Base-by-base conservation (phyloP, 1,140 invertebrate species). In the Aporrectodea caliginosa region DNA sequence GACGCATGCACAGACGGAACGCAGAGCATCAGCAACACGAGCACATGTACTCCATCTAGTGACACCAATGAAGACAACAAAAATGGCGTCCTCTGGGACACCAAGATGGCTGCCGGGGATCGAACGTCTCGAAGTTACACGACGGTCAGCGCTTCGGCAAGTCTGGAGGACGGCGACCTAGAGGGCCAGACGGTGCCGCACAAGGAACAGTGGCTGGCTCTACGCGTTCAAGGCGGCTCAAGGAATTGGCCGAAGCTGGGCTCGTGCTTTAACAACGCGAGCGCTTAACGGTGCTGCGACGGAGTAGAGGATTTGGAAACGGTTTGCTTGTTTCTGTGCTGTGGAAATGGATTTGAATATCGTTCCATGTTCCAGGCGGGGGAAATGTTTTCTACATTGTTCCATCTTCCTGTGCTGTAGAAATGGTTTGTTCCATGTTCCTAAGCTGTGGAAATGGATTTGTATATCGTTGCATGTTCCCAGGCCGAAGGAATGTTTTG, bases 161-260 rank as follows among this genome's bases (percentile, higher is more conserved):
- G 33, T 22, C 32, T 29, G 35, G 74, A 80, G 16, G 76, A 78
- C 31, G 34, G 34, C 22, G 76, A 78, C 1, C 1, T 30, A 12
- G 84, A 84, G 77, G 83, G 83, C 6, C 82, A 81, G 27, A 81
- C 79, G 72, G 84, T 87, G 29, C 81, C 84, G 16, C 86, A 87
- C 81, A 82, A 82, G 16, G 82, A 85, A 12, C 85, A 87, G 14
- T 87, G 86, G 86, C 78, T 87, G 77, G 81, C 83, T 22, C 81
- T 87, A 0, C 81, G 86, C 35, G 84, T 85, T 29, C 83, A 85
- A 31, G 86, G 86, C 0, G 84, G 83, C 2, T 73, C 82, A 6
- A 77, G 84, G 27, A 80, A 76, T 1, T 86, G 86, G 86, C 78
- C 82, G 81, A 75, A 81, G 79, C 73, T 85, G 22, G 82, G 84